Conservation (phyloP, 2,113 vertebrate species). For the Phaethon lepturus region DNA sequence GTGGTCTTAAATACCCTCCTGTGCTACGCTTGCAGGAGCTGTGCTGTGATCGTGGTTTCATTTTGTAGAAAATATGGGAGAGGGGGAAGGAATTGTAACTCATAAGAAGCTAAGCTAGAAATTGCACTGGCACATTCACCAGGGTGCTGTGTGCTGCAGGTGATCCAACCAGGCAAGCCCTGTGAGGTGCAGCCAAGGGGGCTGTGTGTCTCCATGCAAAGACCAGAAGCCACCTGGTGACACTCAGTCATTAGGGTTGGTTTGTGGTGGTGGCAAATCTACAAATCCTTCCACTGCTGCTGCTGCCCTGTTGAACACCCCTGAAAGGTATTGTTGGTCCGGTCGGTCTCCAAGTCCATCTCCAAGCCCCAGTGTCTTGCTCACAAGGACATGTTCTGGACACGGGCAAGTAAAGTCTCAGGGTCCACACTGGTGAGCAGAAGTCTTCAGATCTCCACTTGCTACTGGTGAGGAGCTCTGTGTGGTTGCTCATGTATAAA, state of each 20-base stretch:
- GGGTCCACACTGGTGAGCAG: background rate
- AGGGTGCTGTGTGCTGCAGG: background rate
- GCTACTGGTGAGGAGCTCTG: background rate
- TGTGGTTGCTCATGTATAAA: background rate
- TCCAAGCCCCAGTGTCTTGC: background rate
- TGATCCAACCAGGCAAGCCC: background rate
- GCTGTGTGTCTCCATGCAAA: background rate
- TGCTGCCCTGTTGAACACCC: background rate
- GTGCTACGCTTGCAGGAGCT: background rate
- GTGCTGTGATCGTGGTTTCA: rapidly evolving
- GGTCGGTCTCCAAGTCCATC: too few relatives aligned
- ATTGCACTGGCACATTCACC: background rate
- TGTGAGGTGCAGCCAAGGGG: background rate
- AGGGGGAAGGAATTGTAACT: background rate
- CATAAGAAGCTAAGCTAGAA: background rate
- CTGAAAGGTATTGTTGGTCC: background rate
- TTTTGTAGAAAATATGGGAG: background rate
- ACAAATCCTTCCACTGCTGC: background rate
- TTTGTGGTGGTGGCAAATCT: background rate
- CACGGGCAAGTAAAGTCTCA: background rate
- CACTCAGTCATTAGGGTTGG: background rate
- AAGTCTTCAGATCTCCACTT: background rate
- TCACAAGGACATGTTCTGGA: background rate
- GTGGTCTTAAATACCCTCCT: background rate
- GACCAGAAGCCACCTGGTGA: background rate